phyloP scores from a whole-genome alignment of 2,113 vertebrate species.

The Dromaius novaehollandiae region DNA sequence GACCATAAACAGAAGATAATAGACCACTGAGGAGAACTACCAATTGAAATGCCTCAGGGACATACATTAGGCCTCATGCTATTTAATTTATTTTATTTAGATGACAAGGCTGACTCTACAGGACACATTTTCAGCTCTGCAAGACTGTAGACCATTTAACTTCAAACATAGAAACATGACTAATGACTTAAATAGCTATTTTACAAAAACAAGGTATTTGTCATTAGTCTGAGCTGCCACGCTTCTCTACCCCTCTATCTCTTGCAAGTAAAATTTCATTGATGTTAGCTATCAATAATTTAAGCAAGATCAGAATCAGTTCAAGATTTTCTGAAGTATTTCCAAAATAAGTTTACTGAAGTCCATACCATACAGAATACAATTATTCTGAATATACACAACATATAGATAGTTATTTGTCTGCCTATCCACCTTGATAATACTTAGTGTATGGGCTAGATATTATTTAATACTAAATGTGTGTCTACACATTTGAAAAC shows the following conservation, averaged over 20 bases:
- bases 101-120: background rate
- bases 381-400: background rate
- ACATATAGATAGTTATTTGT: no score
- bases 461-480: no score
- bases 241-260: background rate
- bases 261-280: background rate
- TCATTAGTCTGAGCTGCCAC: background rate
- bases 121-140: background rate
- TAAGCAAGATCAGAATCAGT: background rate
- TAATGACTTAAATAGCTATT: background rate
- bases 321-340: background rate
- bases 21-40: background rate
- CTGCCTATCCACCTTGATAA: no score
- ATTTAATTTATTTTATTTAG: constrained; percentile 16
- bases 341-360: background rate
- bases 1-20: constrained; percentile 13
- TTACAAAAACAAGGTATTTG: background rate
- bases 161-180: background rate
- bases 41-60: background rate
- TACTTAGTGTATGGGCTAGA: no score
- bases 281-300: background rate
- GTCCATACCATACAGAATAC: background rate
- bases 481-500: no score
- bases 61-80: background rate
- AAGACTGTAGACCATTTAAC: background rate